Evolutionary conservation across 1,140 invertebrate species (phyloP), one percentile per base, ranked within the genome.

Genomic region (Scylla paramamosain): DNA sequence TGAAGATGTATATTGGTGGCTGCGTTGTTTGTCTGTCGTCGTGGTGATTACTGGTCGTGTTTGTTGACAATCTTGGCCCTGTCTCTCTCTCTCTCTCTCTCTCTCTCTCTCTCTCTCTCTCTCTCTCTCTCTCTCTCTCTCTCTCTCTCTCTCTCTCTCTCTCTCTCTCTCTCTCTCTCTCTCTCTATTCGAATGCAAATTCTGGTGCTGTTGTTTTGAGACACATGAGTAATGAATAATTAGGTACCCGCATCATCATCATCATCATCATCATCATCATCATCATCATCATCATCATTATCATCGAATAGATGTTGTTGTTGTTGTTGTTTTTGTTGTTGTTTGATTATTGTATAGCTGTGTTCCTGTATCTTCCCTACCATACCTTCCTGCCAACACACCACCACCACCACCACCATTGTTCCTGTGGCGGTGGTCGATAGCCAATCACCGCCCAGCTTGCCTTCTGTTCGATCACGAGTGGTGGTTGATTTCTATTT

Each of bases 361-460:
- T n/a, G 67, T 77, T 77, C 67, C 16, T n/a, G 6, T 77, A 77
- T n/a, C 67, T 77, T 77, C 67, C 20, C 25, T 77, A n/a, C n/a
- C 25, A 77, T n/a, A 7, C 67, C 6, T 20, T n/a, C 4, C 67
- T n/a, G n/a, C 67, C 67, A 77, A 12, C 20, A 59, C 52, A 77
- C 67, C 25, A 77, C 67, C 67, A 77, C 67, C 67, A 77, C 67
- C 25, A 77, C 67, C n/a, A 77, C 67, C 67, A 77, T 77, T 77
- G 67, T 77, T 77, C 67, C 20, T n/a, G 67, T n/a, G 6, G 12
- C 25, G 67, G 12, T n/a, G 67, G 67, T 77, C 67, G 67, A 77
- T 77, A 77, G 67, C 67, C 67, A 77, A 77, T 77, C 67, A 77
- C 20, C 20, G 67, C 20, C 67, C 67, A n/a, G 67, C 20, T n/a